Evolutionary conservation across 2,113 vertebrate species (phyloP), one percentile per base, ranked within the genome.

Genomic region (Guaruba guarouba): DNA sequence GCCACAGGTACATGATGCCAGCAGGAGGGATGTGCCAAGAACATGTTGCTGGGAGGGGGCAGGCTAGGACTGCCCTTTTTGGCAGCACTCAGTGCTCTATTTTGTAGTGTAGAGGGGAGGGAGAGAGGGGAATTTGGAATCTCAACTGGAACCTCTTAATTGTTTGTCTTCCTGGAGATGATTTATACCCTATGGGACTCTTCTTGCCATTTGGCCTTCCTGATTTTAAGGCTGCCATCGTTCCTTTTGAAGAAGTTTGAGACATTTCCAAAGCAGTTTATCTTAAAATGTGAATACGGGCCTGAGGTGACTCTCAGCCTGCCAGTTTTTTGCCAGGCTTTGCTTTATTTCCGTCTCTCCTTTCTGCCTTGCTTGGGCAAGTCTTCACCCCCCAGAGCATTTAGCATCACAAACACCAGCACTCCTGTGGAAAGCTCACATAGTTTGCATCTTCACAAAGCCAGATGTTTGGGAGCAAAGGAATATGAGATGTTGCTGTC

Each of bases 361-460:
- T 89, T 69, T 52, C 67, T 79, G 48, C 78, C 76, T 86, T 35
- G 48, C 52, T 78, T 66, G 39, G 33, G 29, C 80, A 81, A 63
- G 17, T 83, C 86, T 81, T 85, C 44, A 66, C 29, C 70, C 80
- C 77, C 63, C 0, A 0, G 71, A 86, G 55, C 69, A 41, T 54
- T 93, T 93, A 84, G 68, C 94, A 97, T 90, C 64, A 92, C 89
- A 95, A 91, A 84, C 66, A 22, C 48, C 82, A 44, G 62, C 2
- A 0, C 75, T 64, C 39, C 1, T 29, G 2, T 29, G 77, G 81
- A 89, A 25, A 63, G 33, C 39, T 62, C 8, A 3, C 0, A 0
- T 33, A 33, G 52, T 97, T 95, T 94, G 90, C 86, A 85, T 93
- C 82, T 90, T 85, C 93, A 91, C 93, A 88, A 89, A 95, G 93